phyloP scores from a whole-genome alignment of 2,113 vertebrate genomes.

The Lophius piscatorius region DNA sequence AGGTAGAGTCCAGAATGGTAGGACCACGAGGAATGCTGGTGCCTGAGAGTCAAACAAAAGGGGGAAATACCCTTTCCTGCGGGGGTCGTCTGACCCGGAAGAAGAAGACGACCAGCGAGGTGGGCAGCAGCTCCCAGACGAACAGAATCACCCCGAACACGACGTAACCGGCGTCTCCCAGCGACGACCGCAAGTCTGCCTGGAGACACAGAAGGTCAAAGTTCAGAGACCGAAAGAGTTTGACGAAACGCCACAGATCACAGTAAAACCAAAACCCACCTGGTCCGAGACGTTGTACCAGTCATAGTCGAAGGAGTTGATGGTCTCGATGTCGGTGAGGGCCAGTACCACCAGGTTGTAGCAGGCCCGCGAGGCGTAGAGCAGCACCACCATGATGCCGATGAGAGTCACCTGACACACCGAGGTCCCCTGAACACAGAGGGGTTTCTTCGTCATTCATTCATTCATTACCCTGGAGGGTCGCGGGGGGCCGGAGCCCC shows the following conservation, averaged over 20 bases:
- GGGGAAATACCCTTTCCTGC: constrained; percentile 89
- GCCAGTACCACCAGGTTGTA: constrained; percentile 94
- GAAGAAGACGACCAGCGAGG: constrained; percentile 93
- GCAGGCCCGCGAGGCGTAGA: constrained; percentile 94
- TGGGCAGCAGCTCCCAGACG: constrained; percentile 95
- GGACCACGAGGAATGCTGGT: too few species aligned
- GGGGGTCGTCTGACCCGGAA: constrained; percentile 91
- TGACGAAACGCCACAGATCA: too few species aligned
- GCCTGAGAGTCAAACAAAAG: too few species aligned
- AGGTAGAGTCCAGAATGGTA: too few species aligned
- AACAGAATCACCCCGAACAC: constrained; percentile 95
- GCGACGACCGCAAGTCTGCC: constrained; percentile 92
- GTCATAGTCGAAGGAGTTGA: constrained; percentile 95
- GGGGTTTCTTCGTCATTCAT: background rate
- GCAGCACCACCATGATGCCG: constrained; percentile 90
- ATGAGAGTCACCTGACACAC: constrained; percentile 93
- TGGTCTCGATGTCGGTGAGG: constrained; percentile 86
- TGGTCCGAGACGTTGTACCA: constrained; percentile 99
- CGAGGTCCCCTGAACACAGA: constrained; percentile 89
- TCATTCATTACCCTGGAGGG: too few species aligned
- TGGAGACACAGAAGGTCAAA: too few species aligned
- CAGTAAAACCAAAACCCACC: constrained; percentile 70
- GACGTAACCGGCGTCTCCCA: constrained; percentile 91
- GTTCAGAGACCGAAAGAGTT: too few species aligned
- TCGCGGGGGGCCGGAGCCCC: too few species aligned